phyloP scores from a whole-genome alignment of 2,888 invertebrate genomes.

The Scaptomyza caliginosa region DNA sequence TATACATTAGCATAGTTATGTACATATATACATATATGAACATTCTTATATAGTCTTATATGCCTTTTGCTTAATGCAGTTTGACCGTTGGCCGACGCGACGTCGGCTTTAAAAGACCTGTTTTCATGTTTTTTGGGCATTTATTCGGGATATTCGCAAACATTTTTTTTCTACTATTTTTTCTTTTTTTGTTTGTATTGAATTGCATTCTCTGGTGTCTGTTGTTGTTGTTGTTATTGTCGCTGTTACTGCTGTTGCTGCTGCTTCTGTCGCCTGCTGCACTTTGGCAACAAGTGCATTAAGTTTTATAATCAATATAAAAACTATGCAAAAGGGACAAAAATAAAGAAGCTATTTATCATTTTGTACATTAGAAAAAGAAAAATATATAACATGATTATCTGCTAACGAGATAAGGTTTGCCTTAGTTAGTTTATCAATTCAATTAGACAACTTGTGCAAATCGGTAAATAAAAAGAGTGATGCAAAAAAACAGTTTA shows the following conservation, averaged over 20 bases:
- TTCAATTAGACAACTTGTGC: too few species aligned
- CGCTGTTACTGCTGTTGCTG: conserved; percentile 26
- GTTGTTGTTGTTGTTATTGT: conserved; percentile 21
- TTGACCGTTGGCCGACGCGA: conserved; percentile 67
- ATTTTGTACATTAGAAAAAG: conserved; percentile 12
- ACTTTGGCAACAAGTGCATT: conserved; percentile 72
- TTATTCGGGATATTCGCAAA: conserved; percentile 70
- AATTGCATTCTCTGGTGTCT: conserved; percentile 64
- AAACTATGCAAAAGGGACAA: not conserved
- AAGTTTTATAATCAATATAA: conserved; percentile 37
- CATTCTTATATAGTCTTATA: conserved; percentile 45
- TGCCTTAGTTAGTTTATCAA: too few species aligned
- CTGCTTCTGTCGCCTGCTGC: conserved; percentile 43
- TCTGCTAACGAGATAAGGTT: too few species aligned
- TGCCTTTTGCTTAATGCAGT: conserved; percentile 66
- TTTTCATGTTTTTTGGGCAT: conserved; percentile 77
- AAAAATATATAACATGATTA: too few species aligned
- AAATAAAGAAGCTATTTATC: conserved; percentile 7
- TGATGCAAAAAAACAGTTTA: too few species aligned
- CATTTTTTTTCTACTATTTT: conserved; percentile 38
- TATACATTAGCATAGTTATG: conserved; percentile 13
- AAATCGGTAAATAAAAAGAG: too few species aligned
- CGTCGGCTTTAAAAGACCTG: conserved; percentile 69
- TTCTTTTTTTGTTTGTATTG: conserved; percentile 63
- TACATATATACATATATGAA: conserved; percentile 4